phyloP scores from a whole-genome alignment of 2,113 vertebrate genomes.

The Columbina picui region DNA sequence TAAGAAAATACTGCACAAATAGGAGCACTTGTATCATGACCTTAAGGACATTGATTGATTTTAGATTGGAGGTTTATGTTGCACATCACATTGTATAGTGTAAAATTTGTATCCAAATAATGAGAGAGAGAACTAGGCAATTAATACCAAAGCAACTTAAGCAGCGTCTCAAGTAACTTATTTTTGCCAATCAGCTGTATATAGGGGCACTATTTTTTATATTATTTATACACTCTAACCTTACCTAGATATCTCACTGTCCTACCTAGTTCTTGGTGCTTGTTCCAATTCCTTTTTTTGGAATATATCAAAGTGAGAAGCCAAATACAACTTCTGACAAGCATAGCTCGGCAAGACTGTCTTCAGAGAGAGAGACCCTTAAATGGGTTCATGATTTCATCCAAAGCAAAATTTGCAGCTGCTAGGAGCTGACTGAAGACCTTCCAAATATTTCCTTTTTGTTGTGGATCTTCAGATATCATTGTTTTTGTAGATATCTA shows the following conservation, averaged over 20 bases:
- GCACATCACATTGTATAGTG: not conserved
- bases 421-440: conserved; percentile 12
- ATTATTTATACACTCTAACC: not conserved
- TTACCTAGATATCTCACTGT: not conserved
- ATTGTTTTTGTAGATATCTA: conserved; percentile 28
- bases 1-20: conserved; percentile 28
- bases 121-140: not conserved
- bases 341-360: not conserved
- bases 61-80: conserved; percentile 29
- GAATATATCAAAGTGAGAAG: not conserved
- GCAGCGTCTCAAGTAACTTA: not conserved
- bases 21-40: not conserved
- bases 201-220: not conserved
- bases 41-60: conserved; percentile 13
- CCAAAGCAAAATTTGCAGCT: conserved; percentile 43
- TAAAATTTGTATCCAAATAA: conserved; percentile 28
- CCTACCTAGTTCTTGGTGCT: not conserved
- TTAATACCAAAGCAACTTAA: not conserved
- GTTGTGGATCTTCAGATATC: conserved; percentile 47
- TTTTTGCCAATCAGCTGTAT: not conserved
- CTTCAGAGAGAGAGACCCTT: conserved; percentile 13
- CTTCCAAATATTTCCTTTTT: conserved; percentile 56
- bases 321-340: conserved; percentile 18
- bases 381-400: conserved; percentile 6
- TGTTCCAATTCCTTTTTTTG: not conserved